A percentile compares a stretch with the other conserved stretches of the same genome.
These are phyloP conservation scores for Lepidotrigona ventralis DNA, from an alignment of 1,140 invertebrate species.

Conservation along the genomic window DNA sequence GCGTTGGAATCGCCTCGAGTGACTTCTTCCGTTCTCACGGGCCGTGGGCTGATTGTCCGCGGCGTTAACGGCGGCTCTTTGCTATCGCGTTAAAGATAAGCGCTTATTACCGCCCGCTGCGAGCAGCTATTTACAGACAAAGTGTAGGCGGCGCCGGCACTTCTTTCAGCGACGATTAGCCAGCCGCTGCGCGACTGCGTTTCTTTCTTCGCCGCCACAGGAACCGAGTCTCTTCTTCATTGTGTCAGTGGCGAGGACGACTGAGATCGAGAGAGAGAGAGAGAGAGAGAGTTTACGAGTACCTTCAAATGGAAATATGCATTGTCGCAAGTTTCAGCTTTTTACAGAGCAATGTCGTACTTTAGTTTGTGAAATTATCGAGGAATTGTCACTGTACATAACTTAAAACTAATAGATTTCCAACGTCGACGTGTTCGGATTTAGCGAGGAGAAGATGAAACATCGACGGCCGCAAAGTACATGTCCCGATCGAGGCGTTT, in stretches of 20 bases:
- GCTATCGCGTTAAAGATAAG: slow-evolving; percentile 67
- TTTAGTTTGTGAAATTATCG: no score
- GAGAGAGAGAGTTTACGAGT: neutral
- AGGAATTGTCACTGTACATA: no score
- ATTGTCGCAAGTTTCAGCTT: neutral
- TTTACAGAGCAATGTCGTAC: no score
- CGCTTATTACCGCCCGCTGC: slow-evolving; percentile 64
- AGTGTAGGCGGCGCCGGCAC: slow-evolving; percentile 37
- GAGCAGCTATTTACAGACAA: slow-evolving; percentile 61
- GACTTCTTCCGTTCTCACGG: slow-evolving; percentile 64
- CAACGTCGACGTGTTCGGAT: no score
- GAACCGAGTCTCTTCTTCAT: neutral
- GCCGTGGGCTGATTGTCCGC: slow-evolving; percentile 53
- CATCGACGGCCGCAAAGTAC: no score
- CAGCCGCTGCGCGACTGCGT: slow-evolving; percentile 19
- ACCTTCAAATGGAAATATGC: neutral
- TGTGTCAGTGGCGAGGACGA: neutral
- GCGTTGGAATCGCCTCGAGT: slow-evolving; percentile 46
- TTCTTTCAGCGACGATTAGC: slow-evolving; percentile 45
- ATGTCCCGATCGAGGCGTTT: no score
- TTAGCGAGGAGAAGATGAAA: no score
- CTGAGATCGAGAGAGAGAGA: neutral
- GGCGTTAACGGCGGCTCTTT: slow-evolving; percentile 63
- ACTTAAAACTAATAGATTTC: no score
- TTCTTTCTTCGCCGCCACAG: slow-evolving; percentile 32